These are phyloP conservation scores for Nomada fabriciana DNA, from an alignment of 2,888 invertebrate genomes.

Conservation along the genomic window DNA sequence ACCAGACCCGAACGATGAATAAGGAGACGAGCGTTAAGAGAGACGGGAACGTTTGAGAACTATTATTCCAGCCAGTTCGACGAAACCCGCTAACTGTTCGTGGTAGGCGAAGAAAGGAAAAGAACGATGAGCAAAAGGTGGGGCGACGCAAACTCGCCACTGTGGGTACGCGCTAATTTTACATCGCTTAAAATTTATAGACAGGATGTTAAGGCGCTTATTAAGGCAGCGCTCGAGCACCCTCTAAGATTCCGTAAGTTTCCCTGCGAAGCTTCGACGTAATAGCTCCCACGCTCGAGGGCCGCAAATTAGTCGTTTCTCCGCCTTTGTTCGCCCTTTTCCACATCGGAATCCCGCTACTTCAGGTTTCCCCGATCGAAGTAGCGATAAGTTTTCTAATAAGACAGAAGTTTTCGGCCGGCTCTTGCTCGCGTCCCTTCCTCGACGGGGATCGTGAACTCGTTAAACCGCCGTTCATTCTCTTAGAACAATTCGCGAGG, in stretches of 20 bases:
- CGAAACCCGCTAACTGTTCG: constrained; percentile 15
- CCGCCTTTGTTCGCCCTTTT: constrained; percentile 15
- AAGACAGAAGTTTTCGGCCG: constrained; percentile 72
- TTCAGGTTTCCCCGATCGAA: constrained; percentile 70
- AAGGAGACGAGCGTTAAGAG: constrained; percentile 40
- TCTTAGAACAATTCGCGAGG: no score
- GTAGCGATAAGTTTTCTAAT: constrained; percentile 76
- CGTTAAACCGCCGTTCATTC: constrained; percentile 8
- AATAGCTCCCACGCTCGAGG: constrained; percentile 63
- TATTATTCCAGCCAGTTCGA: constrained; percentile 61
- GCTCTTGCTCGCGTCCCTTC: neutral
- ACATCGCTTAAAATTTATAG: constrained; percentile 79
- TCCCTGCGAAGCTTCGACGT: constrained; percentile 60
- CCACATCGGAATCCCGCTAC: constrained; percentile 7
- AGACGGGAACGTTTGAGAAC: constrained; percentile 48
- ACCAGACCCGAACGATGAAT: constrained; percentile 47
- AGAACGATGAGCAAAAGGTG: neutral
- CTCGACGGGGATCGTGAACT: neutral
- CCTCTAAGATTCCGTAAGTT: constrained; percentile 72
- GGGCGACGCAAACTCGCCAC: neutral
- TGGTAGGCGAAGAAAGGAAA: neutral
- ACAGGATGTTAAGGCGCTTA: constrained; percentile 80
- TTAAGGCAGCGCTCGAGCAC: constrained; percentile 72
- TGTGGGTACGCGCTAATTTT: constrained; percentile 75
- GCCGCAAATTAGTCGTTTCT: constrained; percentile 49